These are phyloP conservation scores for Gonocerus acuteangulatus DNA, from an alignment of 2,888 invertebrate genomes.

Conservation along the genomic window DNA sequence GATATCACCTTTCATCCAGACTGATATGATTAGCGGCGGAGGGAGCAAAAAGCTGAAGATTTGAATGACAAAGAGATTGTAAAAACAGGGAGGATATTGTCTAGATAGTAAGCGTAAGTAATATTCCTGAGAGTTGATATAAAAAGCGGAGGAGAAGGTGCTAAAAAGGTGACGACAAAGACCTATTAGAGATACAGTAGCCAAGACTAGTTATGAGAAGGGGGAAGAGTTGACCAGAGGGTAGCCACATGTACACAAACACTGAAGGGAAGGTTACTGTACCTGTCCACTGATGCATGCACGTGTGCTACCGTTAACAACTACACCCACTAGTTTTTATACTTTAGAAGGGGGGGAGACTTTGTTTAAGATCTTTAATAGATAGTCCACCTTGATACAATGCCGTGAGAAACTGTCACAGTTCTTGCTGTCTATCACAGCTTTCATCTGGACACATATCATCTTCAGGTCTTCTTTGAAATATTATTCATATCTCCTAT, in stretches of 20 bases:
- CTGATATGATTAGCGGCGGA: neutral
- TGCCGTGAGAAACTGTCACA: conserved; percentile 2
- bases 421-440: too few relatives aligned
- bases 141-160: conserved; percentile 12
- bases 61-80: conserved; percentile 9
- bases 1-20: too few relatives aligned
- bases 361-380: neutral
- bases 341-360: conserved; percentile 1
- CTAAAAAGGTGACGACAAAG: conserved; percentile 7
- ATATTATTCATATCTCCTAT: conserved; percentile 19
- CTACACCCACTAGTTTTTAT: conserved; percentile 11
- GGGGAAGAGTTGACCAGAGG: neutral
- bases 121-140: neutral
- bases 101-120: conserved; percentile 11
- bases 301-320: conserved; percentile 9
- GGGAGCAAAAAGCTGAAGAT: neutral
- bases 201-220: neutral
- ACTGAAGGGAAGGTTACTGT: conserved; percentile 2
- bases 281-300: conserved; percentile 1
- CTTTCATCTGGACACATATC: too few relatives aligned
- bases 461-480: neutral
- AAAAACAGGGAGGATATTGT: conserved; percentile 3
- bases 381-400: neutral
- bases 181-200: neutral
- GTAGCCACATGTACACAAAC: conserved; percentile 14